Base-by-base conservation (phyloP, 1,140 invertebrate genomes). In the Saccostrea cuccullata region DNA sequence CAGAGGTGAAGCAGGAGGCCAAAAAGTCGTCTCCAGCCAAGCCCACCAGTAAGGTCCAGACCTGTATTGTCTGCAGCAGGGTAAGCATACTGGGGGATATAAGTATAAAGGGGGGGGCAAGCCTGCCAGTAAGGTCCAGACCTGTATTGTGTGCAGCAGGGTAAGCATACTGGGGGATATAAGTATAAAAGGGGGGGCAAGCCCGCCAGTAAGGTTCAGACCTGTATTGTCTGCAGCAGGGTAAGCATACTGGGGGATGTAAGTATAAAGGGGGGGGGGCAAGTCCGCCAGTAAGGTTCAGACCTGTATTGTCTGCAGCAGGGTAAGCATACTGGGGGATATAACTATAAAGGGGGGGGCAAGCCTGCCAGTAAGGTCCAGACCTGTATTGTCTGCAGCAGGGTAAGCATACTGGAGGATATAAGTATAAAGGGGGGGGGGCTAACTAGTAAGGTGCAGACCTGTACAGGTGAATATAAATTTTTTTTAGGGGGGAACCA, bases 91-190 rank as follows among this genome's bases (percentile, higher is more conserved):
- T 55, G 13, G 4, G 47, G 5, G 9, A 47, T 47, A 47, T 47
- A 1, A 47, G 5, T 47, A 47, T 47, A 3, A 2, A 3, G 40
- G 40, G 40, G 40, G 40, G 40, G 6, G 2, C 40, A 47, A 47
- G n/a, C n/a, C n/a, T n/a, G n/a, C n/a, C n/a, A n/a, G n/a, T n/a
- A n/a, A n/a, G n/a, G n/a, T n/a, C n/a, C n/a, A n/a, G n/a, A n/a
- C n/a, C n/a, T n/a, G n/a, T n/a, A n/a, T 94, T 88, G 94, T 94
- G 4, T 94, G 93, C 90, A 86, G 89, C 58, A 93, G 93, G 92
- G 93, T 94, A 88, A 84, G 83, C 2, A 36, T 20, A 67, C 12
- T 55, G 13, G 4, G 47, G 5, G 9, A 47, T 47, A 47, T 47
- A 1, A 47, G 5, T 47, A n/a, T n/a, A n/a, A n/a, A n/a, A n/a